Evolutionary conservation across 2,113 vertebrate genomes (phyloP).

Genomic region (Mobula hypostoma): DNA sequence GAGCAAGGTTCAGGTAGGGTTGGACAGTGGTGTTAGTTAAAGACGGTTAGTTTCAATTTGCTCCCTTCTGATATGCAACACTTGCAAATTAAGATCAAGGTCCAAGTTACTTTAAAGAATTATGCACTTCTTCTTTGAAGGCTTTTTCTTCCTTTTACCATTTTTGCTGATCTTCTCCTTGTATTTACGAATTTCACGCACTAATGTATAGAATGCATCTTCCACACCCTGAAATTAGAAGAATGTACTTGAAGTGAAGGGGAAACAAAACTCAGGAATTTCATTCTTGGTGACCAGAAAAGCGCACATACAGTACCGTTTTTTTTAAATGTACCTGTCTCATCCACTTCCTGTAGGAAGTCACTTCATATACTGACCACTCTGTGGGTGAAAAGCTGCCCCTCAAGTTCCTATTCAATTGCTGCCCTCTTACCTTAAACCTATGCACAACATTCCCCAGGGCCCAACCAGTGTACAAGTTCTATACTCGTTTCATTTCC

Average conservation of each 20-base stretch:
- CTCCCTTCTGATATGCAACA: not conserved
- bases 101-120: slow-evolving; percentile 57
- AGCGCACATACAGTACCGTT: too few relatives aligned
- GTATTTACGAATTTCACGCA: slow-evolving; percentile 73
- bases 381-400: too few relatives aligned
- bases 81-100: slow-evolving; percentile 1
- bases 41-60: not conserved
- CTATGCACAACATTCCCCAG: too few relatives aligned
- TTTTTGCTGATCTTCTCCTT: slow-evolving; percentile 76
- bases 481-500: too few relatives aligned
- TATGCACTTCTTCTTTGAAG: slow-evolving; percentile 64
- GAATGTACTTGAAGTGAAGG: not conserved
- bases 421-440: too few relatives aligned
- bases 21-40: not conserved
- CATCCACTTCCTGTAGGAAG: too few relatives aligned
- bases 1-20: not conserved
- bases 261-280: not conserved
- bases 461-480: too few relatives aligned
- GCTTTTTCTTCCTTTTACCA: slow-evolving; percentile 68
- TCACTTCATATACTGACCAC: too few relatives aligned
- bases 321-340: too few relatives aligned
- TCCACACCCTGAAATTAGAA: slow-evolving; percentile 63
- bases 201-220: slow-evolving; percentile 76
- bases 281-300: not conserved
- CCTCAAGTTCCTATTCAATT: too few relatives aligned